A percentile compares a stretch with the other conserved stretches of the same genome.
phyloP scores from a whole-genome alignment of 2,113 vertebrate genomes.

The Pseudorhombus dupliciocellatus region DNA sequence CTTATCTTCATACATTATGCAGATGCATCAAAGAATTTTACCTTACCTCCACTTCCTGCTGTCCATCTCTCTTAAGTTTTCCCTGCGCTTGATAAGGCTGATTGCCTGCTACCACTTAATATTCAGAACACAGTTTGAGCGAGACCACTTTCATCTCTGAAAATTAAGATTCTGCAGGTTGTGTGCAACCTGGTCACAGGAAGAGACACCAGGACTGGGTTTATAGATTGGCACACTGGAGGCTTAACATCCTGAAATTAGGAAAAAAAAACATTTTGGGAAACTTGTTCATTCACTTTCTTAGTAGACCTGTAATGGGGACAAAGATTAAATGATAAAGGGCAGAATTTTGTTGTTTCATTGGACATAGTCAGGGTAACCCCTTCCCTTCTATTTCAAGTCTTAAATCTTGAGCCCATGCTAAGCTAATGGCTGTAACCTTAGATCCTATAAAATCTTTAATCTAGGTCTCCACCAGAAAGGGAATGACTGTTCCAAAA shows the following conservation, averaged over 20 bases:
- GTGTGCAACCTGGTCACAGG: background rate
- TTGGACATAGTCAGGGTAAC: background rate
- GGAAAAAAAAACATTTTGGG: background rate
- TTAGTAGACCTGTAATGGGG: background rate
- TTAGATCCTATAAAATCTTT: constrained; percentile 4
- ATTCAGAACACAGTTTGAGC: constrained; percentile 19
- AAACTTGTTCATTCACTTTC: background rate
- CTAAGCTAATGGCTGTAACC: background rate
- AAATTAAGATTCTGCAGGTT: constrained; percentile 11
- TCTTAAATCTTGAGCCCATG: background rate
- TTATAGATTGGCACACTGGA: background rate
- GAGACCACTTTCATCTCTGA: constrained; percentile 13
- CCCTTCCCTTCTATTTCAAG: background rate
- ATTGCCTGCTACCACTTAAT: background rate
- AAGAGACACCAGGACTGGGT: background rate
- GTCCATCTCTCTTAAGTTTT: background rate
- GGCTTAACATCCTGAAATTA: background rate
- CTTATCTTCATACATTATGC: background rate
- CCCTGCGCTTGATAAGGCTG: background rate
- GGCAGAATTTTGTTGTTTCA: background rate
- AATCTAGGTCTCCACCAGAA: background rate
- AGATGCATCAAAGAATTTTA: background rate
- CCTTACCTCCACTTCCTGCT: background rate
- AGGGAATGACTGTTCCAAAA: background rate
- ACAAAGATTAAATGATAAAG: background rate